phyloP scores from a whole-genome alignment of 1,140 invertebrate genomes.

The Drosophila nasuta region DNA sequence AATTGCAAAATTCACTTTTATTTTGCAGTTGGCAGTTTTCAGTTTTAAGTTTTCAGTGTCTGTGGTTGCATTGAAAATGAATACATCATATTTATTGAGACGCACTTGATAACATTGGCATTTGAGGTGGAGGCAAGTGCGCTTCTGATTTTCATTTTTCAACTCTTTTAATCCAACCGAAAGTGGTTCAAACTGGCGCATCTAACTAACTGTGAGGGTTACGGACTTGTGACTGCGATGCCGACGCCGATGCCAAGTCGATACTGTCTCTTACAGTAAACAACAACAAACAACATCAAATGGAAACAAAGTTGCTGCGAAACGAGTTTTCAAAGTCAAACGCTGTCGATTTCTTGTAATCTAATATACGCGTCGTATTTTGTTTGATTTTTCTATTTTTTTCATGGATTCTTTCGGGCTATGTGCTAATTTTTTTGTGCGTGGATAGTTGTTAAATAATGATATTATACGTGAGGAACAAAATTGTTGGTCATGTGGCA shows the following conservation, averaged over 20 bases:
- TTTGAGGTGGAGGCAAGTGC: not conserved
- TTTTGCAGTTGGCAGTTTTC: conserved; percentile 1
- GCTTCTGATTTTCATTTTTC: conserved; percentile 31
- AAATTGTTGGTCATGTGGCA: not conserved
- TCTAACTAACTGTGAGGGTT: conserved; percentile 70
- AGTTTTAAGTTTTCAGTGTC: conserved; percentile 25
- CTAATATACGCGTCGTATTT: conserved; percentile 51
- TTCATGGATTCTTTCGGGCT: conserved; percentile 20
- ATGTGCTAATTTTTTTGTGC: conserved; percentile 56
- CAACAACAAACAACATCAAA: conserved; percentile 29
- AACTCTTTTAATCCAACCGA: conserved; percentile 74
- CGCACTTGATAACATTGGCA: not conserved
- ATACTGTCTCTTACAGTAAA: conserved; percentile 31
- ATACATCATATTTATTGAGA: conserved; percentile 21
- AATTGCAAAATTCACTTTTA: conserved; percentile 10
- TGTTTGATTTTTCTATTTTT: conserved; percentile 14
- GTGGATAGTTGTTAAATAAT: not conserved
- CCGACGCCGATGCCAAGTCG: not conserved
- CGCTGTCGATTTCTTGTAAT: conserved; percentile 59
- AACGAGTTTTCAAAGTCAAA: conserved; percentile 64
- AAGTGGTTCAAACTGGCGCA: conserved; percentile 75
- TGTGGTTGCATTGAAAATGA: conserved; percentile 55
- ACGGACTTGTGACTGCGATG: conserved; percentile 32
- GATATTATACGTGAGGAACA: not conserved
- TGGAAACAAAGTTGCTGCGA: conserved; percentile 35